Percentiles rank a stretch among this genome's conserved stretches.
These are phyloP conservation scores for Neodiprion virginianus DNA, from an alignment of 1,140 invertebrate species.

Conservation along the genomic window DNA sequence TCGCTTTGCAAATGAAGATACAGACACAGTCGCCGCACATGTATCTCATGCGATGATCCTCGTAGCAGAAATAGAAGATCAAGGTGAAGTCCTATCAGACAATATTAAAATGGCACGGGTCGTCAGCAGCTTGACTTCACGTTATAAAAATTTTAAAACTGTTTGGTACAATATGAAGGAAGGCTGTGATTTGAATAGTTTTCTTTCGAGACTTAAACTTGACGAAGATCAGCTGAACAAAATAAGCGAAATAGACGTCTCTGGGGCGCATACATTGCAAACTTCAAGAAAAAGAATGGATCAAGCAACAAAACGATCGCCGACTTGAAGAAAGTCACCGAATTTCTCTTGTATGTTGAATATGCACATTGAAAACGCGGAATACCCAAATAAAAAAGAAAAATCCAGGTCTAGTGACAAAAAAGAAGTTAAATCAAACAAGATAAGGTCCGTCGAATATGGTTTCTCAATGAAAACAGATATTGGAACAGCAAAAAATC, in stretches of 20 bases:
- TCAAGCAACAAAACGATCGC: slow-evolving; percentile 2
- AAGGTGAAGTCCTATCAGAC: slow-evolving; percentile 28
- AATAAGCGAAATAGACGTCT: slow-evolving; percentile 7
- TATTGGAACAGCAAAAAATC: slow-evolving; percentile 13
- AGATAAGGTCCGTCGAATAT: background rate
- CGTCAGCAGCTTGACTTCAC: slow-evolving; percentile 22
- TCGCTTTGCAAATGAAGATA: slow-evolving; percentile 28
- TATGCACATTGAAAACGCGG: slow-evolving; percentile 12
- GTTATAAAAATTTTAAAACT: slow-evolving; percentile 28
- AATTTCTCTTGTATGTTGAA: background rate
- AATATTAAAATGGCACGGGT: slow-evolving; percentile 31
- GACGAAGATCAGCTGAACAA: slow-evolving; percentile 22
- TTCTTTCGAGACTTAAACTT: slow-evolving; percentile 11
- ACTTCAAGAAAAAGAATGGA: slow-evolving; percentile 1
- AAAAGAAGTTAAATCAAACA: background rate
- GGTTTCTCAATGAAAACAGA: slow-evolving; percentile 8
- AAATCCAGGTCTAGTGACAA: background rate
- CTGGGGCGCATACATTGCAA: slow-evolving; percentile 13
- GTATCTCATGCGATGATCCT: slow-evolving; percentile 19
- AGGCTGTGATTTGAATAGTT: slow-evolving; percentile 20
- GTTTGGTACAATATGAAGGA: slow-evolving; percentile 33
- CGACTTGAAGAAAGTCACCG: slow-evolving; percentile 10
- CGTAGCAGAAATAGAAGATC: slow-evolving; percentile 28
- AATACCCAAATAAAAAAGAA: background rate
- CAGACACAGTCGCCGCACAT: slow-evolving; percentile 22